Base-by-base conservation (phyloP, 1,140 invertebrate genomes). In the Chrysopa pallens region DNA sequence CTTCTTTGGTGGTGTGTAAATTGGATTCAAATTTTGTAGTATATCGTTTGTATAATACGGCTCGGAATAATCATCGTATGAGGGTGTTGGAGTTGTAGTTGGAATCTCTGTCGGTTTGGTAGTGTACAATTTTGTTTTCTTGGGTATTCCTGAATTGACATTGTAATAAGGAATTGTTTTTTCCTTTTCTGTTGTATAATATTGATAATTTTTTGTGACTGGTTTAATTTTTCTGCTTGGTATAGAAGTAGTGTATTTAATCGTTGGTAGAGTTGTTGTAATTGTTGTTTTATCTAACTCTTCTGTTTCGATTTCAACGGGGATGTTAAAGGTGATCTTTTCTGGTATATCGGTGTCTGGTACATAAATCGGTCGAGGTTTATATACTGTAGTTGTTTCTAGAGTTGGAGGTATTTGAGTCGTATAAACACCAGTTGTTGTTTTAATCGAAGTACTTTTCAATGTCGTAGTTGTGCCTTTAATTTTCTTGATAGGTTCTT, bases 1-100 rank as follows among this genome's bases (percentile, higher is more conserved):
- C 8, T 17, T 23, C 17, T 64, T 56, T 46, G 64, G 63, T 36
- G 67, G 54, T 28, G 59, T 60, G 48, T 70, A 71, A 12, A 65
- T 47, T 38, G 62, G 52, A 42, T 62, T 57, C 33, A 62, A 56
- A 8, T 60, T 61, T 6, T 58, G 52, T 1, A 62, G 58, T 42
- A 52, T 52, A 42, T 66, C 64, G 14, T 55, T 55, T 40, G 63
- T 51, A 45, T 62, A 62, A 36, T 57, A 49, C 62, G 65, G 11
- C 50, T 55, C 2, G 53, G 38, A 38, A 63, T 65, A 36, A 58
- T 55, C 8, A 53, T 49, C 6, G 60, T 48, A 17, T 50, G 39
- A 28, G 57, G 55, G 6, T 53, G 48, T 4, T 49, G 33, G 31
- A 13, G 42, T 47, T 14, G 46, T 43, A 4, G 46, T 46, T 6